phyloP scores from a whole-genome alignment of 2,888 invertebrate species.

The Ypsolopha scabrella region DNA sequence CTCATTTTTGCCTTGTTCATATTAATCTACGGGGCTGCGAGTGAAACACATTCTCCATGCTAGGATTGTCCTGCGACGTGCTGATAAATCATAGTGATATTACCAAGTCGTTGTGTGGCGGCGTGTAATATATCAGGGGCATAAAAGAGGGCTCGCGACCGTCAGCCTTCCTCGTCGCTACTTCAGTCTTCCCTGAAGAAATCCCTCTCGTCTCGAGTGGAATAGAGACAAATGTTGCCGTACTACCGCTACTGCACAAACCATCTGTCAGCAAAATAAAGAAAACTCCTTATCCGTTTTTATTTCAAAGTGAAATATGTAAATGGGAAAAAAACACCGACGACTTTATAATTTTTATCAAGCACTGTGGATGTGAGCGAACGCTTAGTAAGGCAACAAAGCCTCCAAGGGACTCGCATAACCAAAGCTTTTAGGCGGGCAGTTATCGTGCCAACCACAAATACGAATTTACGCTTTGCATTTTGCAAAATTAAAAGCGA shows the following conservation, averaged over 20 bases:
- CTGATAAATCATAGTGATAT: slow-evolving; percentile 51
- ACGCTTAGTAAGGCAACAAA: slow-evolving; percentile 59
- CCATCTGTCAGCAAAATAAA: neutral
- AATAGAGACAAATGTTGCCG: slow-evolving; percentile 25
- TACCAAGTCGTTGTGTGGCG: slow-evolving; percentile 42
- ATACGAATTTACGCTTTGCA: slow-evolving; percentile 62
- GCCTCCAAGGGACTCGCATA: slow-evolving; percentile 38
- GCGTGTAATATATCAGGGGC: slow-evolving; percentile 46
- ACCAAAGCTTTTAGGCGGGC: slow-evolving; percentile 58
- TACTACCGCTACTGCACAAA: neutral
- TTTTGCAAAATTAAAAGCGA: slow-evolving; percentile 66
- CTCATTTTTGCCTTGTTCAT: slow-evolving; percentile 29
- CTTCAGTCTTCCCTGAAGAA: neutral
- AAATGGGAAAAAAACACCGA: neutral
- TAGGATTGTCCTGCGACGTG: slow-evolving; percentile 33
- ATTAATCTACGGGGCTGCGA: slow-evolving; percentile 37
- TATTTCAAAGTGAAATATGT: neutral
- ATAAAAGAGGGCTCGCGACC: slow-evolving; percentile 31
- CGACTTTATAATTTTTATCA: slow-evolving; percentile 40
- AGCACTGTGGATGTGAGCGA: slow-evolving; percentile 41
- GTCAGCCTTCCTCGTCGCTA: slow-evolving; percentile 12
- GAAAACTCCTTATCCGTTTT: neutral
- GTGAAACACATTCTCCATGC: slow-evolving; percentile 35
- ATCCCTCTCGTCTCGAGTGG: slow-evolving; percentile 1
- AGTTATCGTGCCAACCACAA: slow-evolving; percentile 54